phyloP scores from a whole-genome alignment of 2,888 invertebrate species.

The Drosophila flavopinicola region DNA sequence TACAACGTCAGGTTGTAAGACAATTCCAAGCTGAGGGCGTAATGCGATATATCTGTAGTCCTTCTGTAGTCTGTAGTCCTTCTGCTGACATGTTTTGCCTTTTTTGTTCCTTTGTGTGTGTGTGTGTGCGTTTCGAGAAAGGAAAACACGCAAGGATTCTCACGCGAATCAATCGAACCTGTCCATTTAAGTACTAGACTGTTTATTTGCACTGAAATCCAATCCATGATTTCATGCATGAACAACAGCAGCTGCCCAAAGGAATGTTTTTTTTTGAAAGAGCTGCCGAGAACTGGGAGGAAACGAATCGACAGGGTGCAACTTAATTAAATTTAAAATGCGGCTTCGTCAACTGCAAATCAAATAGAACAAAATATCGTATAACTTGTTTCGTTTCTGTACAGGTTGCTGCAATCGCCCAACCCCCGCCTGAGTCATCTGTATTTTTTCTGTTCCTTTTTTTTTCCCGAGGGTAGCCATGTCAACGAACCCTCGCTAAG shows the following conservation, averaged over 20 bases:
- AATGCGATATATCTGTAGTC: conserved; percentile 68
- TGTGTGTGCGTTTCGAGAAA: conserved; percentile 50
- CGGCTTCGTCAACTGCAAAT: conserved; percentile 73
- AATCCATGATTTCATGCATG: conserved; percentile 71
- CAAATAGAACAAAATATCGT: conserved; percentile 75
- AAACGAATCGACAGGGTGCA: conserved; percentile 46
- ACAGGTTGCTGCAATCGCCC: conserved; percentile 58
- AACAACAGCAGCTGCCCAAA: conserved; percentile 48
- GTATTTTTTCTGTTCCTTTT: too few species aligned
- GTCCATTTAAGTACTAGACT: conserved; percentile 50
- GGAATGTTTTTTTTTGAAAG: conserved; percentile 28
- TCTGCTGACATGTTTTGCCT: conserved; percentile 34
- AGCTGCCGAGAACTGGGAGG: too few species aligned
- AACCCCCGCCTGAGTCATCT: neutral
- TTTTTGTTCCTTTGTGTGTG: conserved; percentile 8
- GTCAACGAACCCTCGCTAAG: conserved; percentile 50
- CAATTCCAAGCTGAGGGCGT: conserved; percentile 68
- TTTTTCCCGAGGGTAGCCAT: conserved; percentile 55
- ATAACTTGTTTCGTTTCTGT: conserved; percentile 74
- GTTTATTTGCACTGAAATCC: conserved; percentile 75
- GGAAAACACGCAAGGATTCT: conserved; percentile 68
- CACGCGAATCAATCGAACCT: conserved; percentile 71
- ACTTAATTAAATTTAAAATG: conserved; percentile 82
- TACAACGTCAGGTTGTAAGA: conserved; percentile 56
- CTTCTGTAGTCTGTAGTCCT: conserved; percentile 21